These are phyloP conservation scores for Heliconius aoede DNA, from an alignment of 2,888 invertebrate species.

Conservation along the genomic window DNA sequence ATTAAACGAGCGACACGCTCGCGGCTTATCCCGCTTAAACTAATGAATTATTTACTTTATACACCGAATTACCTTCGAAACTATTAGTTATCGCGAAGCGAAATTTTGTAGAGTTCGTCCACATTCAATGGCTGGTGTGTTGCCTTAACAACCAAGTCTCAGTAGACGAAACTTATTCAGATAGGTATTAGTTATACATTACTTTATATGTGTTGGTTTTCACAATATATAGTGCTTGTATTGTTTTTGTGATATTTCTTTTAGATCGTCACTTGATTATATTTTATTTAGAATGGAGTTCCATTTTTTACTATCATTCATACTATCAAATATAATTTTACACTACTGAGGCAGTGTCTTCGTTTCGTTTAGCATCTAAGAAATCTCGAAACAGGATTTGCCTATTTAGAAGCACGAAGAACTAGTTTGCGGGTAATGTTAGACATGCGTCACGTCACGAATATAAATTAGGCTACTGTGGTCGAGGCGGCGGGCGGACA, in stretches of 20 bases:
- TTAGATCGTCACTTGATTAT: too few species aligned
- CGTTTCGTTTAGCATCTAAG: neutral
- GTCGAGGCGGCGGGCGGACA: slow-evolving; percentile 56
- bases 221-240: slow-evolving; percentile 28
- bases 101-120: too few species aligned
- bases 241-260: too few species aligned
- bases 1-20: too few species aligned
- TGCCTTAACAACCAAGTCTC: slow-evolving; percentile 15
- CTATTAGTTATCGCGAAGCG: too few species aligned
- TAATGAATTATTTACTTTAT: too few species aligned
- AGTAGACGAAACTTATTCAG: slow-evolving; percentile 12
- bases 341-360: too few species aligned
- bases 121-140: slow-evolving; percentile 18
- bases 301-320: too few species aligned
- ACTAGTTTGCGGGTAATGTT: slow-evolving; percentile 60
- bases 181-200: slow-evolving; percentile 15
- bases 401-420: slow-evolving; percentile 52
- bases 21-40: too few species aligned
- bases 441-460: slow-evolving; percentile 57
- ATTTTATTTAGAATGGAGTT: too few species aligned
- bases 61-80: too few species aligned
- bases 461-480: slow-evolving; percentile 67
- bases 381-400: slow-evolving; percentile 57
- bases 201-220: slow-evolving; percentile 4
- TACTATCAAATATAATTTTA: too few species aligned